phyloP scores from a whole-genome alignment of 1,140 invertebrate species.

The Ostrea edulis region DNA sequence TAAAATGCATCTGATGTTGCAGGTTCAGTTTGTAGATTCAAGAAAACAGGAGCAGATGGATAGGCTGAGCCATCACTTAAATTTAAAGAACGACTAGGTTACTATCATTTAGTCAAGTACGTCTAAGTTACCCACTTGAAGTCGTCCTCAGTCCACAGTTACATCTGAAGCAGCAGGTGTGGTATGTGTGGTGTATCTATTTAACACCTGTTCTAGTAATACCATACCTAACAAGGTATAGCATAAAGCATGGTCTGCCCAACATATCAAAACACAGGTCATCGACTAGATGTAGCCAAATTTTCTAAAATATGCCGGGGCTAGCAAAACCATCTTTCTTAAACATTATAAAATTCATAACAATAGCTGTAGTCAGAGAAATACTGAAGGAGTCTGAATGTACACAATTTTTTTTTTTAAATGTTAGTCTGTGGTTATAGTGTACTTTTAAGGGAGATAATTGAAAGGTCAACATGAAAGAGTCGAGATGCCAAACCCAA shows the following conservation, averaged over 20 bases:
- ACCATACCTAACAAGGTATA: slow-evolving; percentile 3
- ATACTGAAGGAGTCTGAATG: not conserved
- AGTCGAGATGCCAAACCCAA: slow-evolving; percentile 3
- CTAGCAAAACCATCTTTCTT: not conserved
- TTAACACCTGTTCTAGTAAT: not conserved
- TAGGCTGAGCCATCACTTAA: too few species aligned
- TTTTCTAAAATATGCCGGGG: not conserved
- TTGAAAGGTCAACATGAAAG: slow-evolving; percentile 29
- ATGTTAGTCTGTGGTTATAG: not conserved
- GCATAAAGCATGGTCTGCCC: not conserved
- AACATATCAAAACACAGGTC: too few species aligned
- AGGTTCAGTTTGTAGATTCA: too few species aligned
- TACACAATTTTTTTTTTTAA: not conserved
- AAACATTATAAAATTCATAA: not conserved
- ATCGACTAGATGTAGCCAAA: too few species aligned
- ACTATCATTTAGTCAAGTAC: too few species aligned
- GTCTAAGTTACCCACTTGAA: too few species aligned
- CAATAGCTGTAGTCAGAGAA: not conserved
- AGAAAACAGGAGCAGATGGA: too few species aligned
- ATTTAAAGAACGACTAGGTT: too few species aligned
- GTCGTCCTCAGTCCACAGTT: too few species aligned
- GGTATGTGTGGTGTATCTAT: not conserved
- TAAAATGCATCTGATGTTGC: too few species aligned
- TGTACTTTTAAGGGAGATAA: slow-evolving; percentile 15
- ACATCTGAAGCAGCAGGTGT: not conserved